Evolutionary conservation across 2,113 vertebrate species (phyloP).

Genomic region (Grammomys surdaster): DNA sequence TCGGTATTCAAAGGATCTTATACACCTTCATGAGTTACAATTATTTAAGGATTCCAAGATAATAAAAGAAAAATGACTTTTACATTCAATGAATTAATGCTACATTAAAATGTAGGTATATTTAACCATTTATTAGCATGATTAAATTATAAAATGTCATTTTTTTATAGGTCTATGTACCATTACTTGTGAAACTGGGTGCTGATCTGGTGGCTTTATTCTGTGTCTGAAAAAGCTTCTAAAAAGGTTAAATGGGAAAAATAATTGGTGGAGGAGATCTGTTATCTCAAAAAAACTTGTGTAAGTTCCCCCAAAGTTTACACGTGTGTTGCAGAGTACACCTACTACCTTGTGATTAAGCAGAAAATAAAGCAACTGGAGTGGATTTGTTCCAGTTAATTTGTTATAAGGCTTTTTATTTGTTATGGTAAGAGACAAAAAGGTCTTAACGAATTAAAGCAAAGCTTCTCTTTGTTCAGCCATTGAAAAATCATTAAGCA

Average conservation of each 20-base stretch:
- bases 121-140: background rate
- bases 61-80: background rate
- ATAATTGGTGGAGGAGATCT: background rate
- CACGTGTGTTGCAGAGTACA: background rate
- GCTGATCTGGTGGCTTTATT: background rate
- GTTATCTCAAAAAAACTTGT: background rate
- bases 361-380: conserved; percentile 46
- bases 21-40: background rate
- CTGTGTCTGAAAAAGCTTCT: conserved; percentile 22
- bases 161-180: background rate
- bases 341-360: conserved; percentile 4
- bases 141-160: background rate
- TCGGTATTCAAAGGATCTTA: background rate
- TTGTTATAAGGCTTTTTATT: conserved; percentile 56
- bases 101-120: background rate
- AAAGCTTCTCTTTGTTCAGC: conserved; percentile 54
- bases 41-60: conserved; percentile 19
- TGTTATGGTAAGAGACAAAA: conserved; percentile 32
- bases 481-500: conserved; percentile 60
- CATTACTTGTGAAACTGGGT: background rate
- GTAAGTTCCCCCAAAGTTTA: background rate
- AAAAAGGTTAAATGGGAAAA: background rate
- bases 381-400: conserved; percentile 66
- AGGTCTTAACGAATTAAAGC: conserved; percentile 47
- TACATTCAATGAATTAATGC: background rate